Conservation (phyloP, 2,797 vertebrate genomes). For the Centroberyx gerrardi region DNA sequence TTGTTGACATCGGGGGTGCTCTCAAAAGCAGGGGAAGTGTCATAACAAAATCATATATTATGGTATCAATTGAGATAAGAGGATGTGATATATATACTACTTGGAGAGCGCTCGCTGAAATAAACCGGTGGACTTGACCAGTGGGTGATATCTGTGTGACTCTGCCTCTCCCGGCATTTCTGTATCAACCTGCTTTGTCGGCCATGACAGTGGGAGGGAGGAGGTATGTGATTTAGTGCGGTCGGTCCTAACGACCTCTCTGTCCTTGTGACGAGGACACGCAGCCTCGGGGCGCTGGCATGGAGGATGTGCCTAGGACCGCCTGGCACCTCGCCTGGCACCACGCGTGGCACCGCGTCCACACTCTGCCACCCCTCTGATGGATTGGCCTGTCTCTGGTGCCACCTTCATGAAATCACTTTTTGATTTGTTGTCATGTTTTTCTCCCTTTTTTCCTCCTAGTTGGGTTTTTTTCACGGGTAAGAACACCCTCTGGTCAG, state of each 20-base stretch:
- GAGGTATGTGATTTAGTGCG: conserved; percentile 82
- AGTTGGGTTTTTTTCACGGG: conserved; percentile 74
- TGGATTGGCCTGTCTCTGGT: conserved; percentile 79
- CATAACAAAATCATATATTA: conserved; percentile 83
- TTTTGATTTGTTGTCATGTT: conserved; percentile 85
- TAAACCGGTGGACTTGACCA: conserved; percentile 67
- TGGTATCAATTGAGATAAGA: conserved; percentile 79
- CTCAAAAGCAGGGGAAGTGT: conserved; percentile 76
- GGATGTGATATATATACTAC: conserved; percentile 61
- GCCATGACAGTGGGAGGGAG: conserved; percentile 72
- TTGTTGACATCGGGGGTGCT: conserved; percentile 75
- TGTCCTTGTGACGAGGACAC: conserved; percentile 84
- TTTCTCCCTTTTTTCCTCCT: conserved; percentile 60
- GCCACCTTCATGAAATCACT: conserved; percentile 83
- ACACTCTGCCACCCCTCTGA: conserved; percentile 79
- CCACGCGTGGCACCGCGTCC: conserved; percentile 78
- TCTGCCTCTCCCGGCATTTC: conserved; percentile 52
- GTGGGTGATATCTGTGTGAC: conserved; percentile 16
- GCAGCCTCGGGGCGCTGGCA: conserved; percentile 83
- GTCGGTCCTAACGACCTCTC: conserved; percentile 83
- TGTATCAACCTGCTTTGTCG: conserved; percentile 77
- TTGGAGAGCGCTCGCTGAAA: conserved; percentile 22
- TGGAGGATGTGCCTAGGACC: conserved; percentile 79
- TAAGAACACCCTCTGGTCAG: conserved; percentile 80
- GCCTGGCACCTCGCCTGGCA: conserved; percentile 85